Evolutionary conservation across 1,140 invertebrate genomes (phyloP).

Genomic region (Andricus grossulariae): DNA sequence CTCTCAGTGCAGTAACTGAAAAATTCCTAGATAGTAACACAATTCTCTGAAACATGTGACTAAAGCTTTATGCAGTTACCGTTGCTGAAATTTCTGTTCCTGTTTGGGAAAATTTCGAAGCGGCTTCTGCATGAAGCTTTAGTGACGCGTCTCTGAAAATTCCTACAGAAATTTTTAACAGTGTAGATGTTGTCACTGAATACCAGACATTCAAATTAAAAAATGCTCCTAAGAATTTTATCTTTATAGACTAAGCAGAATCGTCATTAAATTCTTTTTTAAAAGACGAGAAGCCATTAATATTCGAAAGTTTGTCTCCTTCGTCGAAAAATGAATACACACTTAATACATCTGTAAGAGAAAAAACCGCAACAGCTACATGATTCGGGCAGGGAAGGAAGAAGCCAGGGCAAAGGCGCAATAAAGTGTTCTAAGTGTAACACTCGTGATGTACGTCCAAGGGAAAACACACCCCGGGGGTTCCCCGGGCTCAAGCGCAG

Average conservation of each 20-base stretch:
- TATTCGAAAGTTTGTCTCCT: constrained; percentile 20
- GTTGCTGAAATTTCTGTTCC: too few species aligned
- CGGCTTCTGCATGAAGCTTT: too few species aligned
- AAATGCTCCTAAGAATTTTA: not conserved
- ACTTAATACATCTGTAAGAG: constrained; percentile 31
- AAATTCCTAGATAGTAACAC: too few species aligned
- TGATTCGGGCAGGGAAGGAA: constrained; percentile 35
- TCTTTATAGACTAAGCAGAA: constrained; percentile 2
- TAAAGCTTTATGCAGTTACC: too few species aligned
- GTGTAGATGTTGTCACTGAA: too few species aligned
- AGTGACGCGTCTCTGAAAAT: too few species aligned
- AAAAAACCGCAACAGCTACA: constrained; percentile 32
- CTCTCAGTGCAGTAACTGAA: too few species aligned
- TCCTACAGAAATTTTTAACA: too few species aligned
- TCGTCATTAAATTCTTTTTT: constrained; percentile 1
- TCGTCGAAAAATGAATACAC: constrained; percentile 30
- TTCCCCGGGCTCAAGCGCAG: constrained; percentile 43
- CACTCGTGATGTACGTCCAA: constrained; percentile 51
- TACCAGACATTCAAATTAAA: not conserved
- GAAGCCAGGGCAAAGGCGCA: constrained; percentile 39
- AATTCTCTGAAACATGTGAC: too few species aligned
- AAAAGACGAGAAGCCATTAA: constrained; percentile 14
- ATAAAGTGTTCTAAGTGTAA: constrained; percentile 58
- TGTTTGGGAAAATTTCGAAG: too few species aligned
- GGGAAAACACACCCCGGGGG: constrained; percentile 56